phyloP scores from a whole-genome alignment of 2,888 invertebrate genomes.

The Hypsopygia costalis region DNA sequence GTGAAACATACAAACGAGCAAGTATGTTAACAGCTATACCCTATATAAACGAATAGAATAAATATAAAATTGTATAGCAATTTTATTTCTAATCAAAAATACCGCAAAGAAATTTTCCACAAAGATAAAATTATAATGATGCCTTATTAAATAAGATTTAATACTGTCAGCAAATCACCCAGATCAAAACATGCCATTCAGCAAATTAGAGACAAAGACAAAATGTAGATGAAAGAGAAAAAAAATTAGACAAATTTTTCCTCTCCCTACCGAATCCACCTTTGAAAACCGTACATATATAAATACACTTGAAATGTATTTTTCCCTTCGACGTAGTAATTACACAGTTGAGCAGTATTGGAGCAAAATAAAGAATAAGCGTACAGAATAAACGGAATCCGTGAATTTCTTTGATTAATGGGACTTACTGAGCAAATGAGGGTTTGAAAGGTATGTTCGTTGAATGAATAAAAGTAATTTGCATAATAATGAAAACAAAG shows the following conservation, averaged over 20 bases:
- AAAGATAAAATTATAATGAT: not conserved
- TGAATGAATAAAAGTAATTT: conserved; percentile 34
- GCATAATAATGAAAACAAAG: conserved; percentile 34
- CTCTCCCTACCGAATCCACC: conserved; percentile 11
- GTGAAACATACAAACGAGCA: no score
- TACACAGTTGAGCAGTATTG: conserved; percentile 22
- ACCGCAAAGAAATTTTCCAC: not conserved
- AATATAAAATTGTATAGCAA: no score
- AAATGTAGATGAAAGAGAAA: conserved; percentile 3
- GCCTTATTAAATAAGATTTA: not conserved
- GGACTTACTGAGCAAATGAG: conserved; percentile 22
- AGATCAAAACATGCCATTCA: conserved; percentile 13
- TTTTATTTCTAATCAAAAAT: no score
- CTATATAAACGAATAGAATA: no score
- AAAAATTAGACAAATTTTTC: conserved; percentile 12
- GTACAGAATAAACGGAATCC: conserved; percentile 23
- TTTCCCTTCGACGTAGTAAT: conserved; percentile 22
- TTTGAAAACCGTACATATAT: conserved; percentile 9
- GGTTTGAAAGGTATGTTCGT: conserved; percentile 22
- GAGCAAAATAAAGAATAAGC: conserved; percentile 19
- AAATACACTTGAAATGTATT: conserved; percentile 19
- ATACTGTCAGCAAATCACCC: conserved; percentile 4
- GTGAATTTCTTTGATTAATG: conserved; percentile 35
- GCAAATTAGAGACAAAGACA: conserved; percentile 13
- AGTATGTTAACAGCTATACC: no score